Percentiles rank a stretch among this genome's conserved stretches.
phyloP scores from a whole-genome alignment of 2,113 vertebrate genomes.

The Odobenus rosmarus region DNA sequence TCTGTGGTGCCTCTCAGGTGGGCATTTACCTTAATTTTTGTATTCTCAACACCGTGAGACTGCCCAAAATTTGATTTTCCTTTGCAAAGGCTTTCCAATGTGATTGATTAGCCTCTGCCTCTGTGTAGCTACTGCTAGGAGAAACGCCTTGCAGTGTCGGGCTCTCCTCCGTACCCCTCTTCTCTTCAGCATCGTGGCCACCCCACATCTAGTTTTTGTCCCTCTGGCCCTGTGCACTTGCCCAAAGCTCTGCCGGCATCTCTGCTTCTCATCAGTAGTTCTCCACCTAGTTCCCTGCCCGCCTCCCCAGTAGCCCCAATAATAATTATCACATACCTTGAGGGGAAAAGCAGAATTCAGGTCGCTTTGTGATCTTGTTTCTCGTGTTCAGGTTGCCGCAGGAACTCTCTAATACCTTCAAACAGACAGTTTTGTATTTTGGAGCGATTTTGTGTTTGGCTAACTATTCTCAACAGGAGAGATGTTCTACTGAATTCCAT shows the following conservation, averaged over 20 bases:
- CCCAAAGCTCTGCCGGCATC: neutral
- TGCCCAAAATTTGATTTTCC: neutral
- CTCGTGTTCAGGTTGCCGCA: neutral
- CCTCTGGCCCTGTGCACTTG: neutral
- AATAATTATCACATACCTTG: neutral
- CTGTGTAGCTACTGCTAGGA: neutral
- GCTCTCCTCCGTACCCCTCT: neutral
- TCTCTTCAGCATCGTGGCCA: neutral
- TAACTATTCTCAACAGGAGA: neutral
- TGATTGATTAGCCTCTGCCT: neutral
- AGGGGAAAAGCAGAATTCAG: neutral
- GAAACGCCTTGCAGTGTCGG: accelerated
- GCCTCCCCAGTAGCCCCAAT: too few species aligned
- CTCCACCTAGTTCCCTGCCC: neutral
- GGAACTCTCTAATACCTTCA: neutral
- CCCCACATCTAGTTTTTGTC: neutral
- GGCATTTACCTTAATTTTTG: neutral
- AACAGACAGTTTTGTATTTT: neutral
- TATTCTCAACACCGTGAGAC: neutral
- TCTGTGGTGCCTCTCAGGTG: neutral
- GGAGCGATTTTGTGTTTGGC: neutral
- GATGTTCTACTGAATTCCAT: neutral
- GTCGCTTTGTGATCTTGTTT: neutral
- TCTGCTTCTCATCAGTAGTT: neutral
- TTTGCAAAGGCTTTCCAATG: neutral